A percentile compares a stretch with the other conserved stretches of the same genome.
phyloP scores from a whole-genome alignment of 1,140 invertebrate genomes.

The Chironomus tepperi region DNA sequence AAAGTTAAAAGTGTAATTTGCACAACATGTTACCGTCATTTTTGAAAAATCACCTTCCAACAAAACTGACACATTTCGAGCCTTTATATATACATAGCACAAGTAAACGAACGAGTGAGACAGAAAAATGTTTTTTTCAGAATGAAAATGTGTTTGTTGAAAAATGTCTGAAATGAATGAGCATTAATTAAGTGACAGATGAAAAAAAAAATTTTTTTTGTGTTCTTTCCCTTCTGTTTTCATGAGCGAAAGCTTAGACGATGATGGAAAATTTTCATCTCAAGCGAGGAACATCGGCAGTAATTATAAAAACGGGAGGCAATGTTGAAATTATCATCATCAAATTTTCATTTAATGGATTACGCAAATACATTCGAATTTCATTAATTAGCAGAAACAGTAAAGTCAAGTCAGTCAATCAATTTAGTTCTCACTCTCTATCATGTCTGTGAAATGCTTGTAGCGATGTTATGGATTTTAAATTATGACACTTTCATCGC shows the following conservation, averaged over 20 bases:
- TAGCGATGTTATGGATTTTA: too few species aligned
- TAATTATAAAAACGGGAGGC: neutral
- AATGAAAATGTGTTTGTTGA: neutral
- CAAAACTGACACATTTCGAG: neutral
- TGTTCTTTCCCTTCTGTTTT: neutral
- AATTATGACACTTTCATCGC: too few species aligned
- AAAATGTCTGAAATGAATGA: neutral
- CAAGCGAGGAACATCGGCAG: neutral
- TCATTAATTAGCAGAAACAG: too few species aligned
- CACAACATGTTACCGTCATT: neutral
- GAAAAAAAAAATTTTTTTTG: neutral
- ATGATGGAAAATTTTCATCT: neutral
- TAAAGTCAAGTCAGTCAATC: too few species aligned
- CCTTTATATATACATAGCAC: too few species aligned
- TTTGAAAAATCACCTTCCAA: neutral
- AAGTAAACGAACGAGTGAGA: too few species aligned
- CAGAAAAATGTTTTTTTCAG: too few species aligned
- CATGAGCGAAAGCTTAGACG: neutral
- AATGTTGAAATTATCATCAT: neutral
- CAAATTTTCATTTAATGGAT: neutral
- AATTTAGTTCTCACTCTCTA: too few species aligned
- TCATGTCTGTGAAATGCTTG: too few species aligned
- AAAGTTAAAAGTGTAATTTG: neutral
- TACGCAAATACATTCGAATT: too few species aligned
- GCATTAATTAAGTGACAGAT: constrained; percentile 14